Evolutionary conservation across 2,888 invertebrate genomes (phyloP).

Genomic region (Fragum fragum): DNA sequence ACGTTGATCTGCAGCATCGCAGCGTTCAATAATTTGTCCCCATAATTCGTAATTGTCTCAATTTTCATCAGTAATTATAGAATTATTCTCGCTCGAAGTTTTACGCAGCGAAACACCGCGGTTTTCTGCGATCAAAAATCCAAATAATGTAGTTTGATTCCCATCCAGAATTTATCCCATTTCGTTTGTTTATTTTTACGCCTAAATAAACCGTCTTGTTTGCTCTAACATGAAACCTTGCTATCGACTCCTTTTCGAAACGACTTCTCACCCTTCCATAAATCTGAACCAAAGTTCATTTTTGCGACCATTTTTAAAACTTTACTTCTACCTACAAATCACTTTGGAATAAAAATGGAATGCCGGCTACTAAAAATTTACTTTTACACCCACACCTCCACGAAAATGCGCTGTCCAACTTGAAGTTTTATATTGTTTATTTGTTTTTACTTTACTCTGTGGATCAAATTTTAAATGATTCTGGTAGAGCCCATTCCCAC

Average conservation of each 20-base stretch:
- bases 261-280: background rate
- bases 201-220: constrained; percentile 21
- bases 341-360: too few species aligned
- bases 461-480: too few species aligned
- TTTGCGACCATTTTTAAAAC: too few species aligned
- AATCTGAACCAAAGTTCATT: too few species aligned
- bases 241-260: constrained; percentile 3
- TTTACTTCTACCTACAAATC: too few species aligned
- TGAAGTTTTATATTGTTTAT: too few species aligned
- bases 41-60: constrained; percentile 2
- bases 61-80: constrained; percentile 21
- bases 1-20: background rate
- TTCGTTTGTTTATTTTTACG: constrained; percentile 30
- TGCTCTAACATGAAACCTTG: constrained; percentile 19
- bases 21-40: constrained; percentile 10
- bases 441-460: too few species aligned
- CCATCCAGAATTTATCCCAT: background rate
- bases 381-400: too few species aligned
- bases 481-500: too few species aligned
- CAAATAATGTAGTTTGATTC: background rate
- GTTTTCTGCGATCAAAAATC: background rate
- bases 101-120: background rate
- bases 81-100: constrained; percentile 1
- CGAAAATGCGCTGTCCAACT: too few species aligned
- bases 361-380: too few species aligned